Base-by-base conservation (phyloP, 53 echinoderm and acorn worm genomes). In the Holothuria leucospilota region DNA sequence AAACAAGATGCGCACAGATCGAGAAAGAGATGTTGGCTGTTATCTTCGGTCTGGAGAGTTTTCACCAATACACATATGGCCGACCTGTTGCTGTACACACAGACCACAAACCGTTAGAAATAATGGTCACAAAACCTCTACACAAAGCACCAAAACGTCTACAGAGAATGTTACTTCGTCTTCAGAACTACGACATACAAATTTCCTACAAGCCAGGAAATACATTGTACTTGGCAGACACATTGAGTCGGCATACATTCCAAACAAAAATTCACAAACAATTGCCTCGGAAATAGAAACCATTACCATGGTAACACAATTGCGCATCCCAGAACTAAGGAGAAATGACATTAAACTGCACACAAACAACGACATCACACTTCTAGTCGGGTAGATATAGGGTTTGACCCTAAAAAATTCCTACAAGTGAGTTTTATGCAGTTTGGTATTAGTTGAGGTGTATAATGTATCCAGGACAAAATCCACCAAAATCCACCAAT, bases 91-190 rank as follows among this genome's bases (percentile, higher is more conserved):
- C 51, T 62, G 93, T 90, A 12, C 86, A 93, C 51, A 87, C 84
- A 42, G 90, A 90, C 85, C 90, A 93, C 67, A 90, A 93, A 68
- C 88, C 93, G 12, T 80, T 88, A 14, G 93, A 93, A 82, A 90
- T 83, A 27, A 93, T 93, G 23, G 85, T 85, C 27, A 82, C n/a
- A 65, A 93, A 93, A 85, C 92, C 89, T 41, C 87, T 92, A 29
- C 88, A 90, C 63, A 65, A 49, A 21, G 88, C 93, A 69, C 93
- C 90, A 4, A 87, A 83, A 38, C 78, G 85, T 29, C 63, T 93
- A 15, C 93, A 90, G 53, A 72, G 87, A 18, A 86, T 92, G 84
- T 63, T 92, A 24, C 72, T 92, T 80, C 39, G 58, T 26, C 52
- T 89, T 61, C 88, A 78, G 53, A 77, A 25, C 23, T 92, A 88